phyloP scores from a whole-genome alignment of 2,113 vertebrate species.

The Myiozetetes cayanensis region DNA sequence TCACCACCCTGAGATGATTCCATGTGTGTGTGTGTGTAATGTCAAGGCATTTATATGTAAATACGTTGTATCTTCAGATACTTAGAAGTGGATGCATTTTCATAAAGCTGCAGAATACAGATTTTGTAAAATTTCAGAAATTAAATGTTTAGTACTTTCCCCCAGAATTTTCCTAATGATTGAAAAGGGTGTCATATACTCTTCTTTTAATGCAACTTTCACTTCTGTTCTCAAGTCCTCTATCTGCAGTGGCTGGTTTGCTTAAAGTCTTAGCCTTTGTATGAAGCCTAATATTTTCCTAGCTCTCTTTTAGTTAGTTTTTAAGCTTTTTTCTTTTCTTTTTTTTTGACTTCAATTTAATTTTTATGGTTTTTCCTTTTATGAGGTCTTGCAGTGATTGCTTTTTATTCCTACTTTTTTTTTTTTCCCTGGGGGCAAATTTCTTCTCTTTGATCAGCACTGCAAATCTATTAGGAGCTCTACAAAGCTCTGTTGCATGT shows the following conservation, averaged over 20 bases:
- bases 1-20: background rate
- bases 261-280: background rate
- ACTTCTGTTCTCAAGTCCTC: background rate
- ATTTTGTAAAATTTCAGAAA: background rate
- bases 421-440: background rate
- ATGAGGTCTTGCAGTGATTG: background rate
- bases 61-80: background rate
- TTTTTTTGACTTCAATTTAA: background rate
- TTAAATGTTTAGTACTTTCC: background rate
- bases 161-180: background rate
- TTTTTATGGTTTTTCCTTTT: background rate
- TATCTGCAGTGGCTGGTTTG: background rate
- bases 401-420: background rate
- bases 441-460: background rate
- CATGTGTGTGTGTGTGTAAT: background rate
- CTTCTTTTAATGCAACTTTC: background rate
- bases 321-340: background rate
- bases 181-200: background rate
- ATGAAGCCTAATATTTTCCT: background rate
- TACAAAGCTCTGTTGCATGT: background rate
- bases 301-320: background rate
- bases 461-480: background rate
- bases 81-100: background rate
- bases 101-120: background rate
- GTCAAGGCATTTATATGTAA: background rate